Base-by-base conservation (phyloP, 2,888 invertebrate species). In the Conops quadrifasciatus region DNA sequence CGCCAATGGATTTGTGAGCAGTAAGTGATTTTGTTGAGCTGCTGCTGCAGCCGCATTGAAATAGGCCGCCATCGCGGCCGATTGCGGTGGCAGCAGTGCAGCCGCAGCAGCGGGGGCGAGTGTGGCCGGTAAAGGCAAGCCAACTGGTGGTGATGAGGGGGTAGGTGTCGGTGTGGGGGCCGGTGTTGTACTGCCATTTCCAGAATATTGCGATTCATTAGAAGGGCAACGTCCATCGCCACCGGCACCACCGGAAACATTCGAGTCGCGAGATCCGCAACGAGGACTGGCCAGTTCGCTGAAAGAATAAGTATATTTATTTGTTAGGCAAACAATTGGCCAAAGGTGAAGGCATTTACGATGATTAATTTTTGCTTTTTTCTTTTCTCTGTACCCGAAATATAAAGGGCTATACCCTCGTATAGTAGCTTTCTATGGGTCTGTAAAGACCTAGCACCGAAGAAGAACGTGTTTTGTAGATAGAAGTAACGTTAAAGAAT, bases 61-160 rank as follows among this genome's bases (percentile, higher is more conserved):
- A 83, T 93, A 93, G 7, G 93, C 94, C 28, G 93, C 93, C 88
- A 94, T 93, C 2, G 93, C 93, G 2, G 93, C 93, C 4, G 93
- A 92, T 84, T 93, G 93, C 43, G 93, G 91, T 24, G 93, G 93
- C 78, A 93, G 84, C 24, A 92, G 88, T 16, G 90, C 89, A 30
- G 90, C 90, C 28, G 89, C 88, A 21, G 89, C 88, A 13, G 90
- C 89, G 30, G 91, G 90, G 51, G 91, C 91, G 78, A 93, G 87
- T 2, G 92, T 91, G 7, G 91, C 90, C 0, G 91, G 89, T 75
- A 89, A 82, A 53, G 90, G 88, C 72, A 93, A 88, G 49, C 91
- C 91, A 59, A 91, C 89, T 76, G 93, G 89, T 75, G 92, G 89
- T 83, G 92, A 92, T 45, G 82, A 84, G 45, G 87, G 83, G 51